Percentiles rank a stretch among this genome's conserved stretches.
Evolutionary conservation across 2,888 invertebrate genomes (phyloP).

Genomic region (Oscheius sp.): DNA sequence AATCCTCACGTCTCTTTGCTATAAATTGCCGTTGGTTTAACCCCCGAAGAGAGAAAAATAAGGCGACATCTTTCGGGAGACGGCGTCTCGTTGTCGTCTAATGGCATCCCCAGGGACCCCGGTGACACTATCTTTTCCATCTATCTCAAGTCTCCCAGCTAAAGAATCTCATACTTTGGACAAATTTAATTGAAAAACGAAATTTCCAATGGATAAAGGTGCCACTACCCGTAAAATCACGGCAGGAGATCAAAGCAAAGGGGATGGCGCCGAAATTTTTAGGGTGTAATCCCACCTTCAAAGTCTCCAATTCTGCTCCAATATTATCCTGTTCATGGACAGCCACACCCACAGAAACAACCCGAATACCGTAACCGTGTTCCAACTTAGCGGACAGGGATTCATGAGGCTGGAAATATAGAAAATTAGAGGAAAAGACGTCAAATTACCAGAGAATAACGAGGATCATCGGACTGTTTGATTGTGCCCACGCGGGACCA

Average conservation of each 20-base stretch:
- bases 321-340: conserved; percentile 66
- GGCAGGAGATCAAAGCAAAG: too few relatives aligned
- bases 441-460: conserved; percentile 85
- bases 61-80: conserved; percentile 25
- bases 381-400: conserved; percentile 69
- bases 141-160: not conserved
- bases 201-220: too few relatives aligned
- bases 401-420: conserved; percentile 68
- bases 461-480: conserved; percentile 89
- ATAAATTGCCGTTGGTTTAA: not conserved
- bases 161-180: too few relatives aligned
- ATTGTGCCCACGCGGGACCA: conserved; percentile 97
- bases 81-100: conserved; percentile 4
- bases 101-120: conserved; percentile 29
- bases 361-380: conserved; percentile 60
- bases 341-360: conserved; percentile 70
- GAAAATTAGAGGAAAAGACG: not conserved
- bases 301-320: conserved; percentile 61
- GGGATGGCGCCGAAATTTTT: too few relatives aligned
- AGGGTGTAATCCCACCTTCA: too few relatives aligned
- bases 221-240: too few relatives aligned
- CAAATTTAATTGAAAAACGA: too few relatives aligned
- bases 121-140: conserved; percentile 28
- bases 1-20: conserved; percentile 84
- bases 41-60: not conserved